These are phyloP conservation scores for Andrena fulva DNA, from an alignment of 2,888 invertebrate species.

Conservation along the genomic window DNA sequence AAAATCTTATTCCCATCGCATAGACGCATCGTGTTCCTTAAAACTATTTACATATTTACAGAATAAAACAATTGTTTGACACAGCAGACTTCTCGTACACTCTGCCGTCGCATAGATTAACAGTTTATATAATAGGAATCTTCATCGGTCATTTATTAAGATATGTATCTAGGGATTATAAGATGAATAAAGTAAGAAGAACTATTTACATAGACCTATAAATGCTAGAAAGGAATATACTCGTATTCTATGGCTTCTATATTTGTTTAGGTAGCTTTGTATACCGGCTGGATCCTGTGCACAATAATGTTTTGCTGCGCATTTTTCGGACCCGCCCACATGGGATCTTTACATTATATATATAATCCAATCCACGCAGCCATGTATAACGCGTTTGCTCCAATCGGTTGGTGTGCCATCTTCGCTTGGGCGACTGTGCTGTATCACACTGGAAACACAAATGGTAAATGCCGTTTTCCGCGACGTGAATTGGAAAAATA, in stretches of 20 bases:
- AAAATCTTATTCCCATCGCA: background rate
- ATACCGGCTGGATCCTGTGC: conserved; percentile 87
- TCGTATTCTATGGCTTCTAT: background rate
- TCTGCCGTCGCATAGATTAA: conserved; percentile 88
- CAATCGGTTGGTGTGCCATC: conserved; percentile 89
- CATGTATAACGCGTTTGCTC: conserved; percentile 89
- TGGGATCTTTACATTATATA: conserved; percentile 88
- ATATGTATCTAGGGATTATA: conserved; percentile 83
- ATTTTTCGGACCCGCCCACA: conserved; percentile 88
- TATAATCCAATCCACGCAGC: conserved; percentile 89
- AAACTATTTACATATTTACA: conserved; percentile 78
- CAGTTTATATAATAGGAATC: conserved; percentile 90
- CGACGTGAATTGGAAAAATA: background rate
- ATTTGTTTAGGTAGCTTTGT: conserved; percentile 84
- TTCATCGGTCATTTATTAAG: conserved; percentile 87
- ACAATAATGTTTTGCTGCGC: conserved; percentile 86
- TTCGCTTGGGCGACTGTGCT: conserved; percentile 90
- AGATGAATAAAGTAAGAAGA: conserved; percentile 85
- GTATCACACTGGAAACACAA: conserved; percentile 87
- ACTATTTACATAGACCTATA: background rate
- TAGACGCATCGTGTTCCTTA: background rate
- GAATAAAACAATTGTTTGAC: conserved; percentile 88
- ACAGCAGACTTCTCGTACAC: conserved; percentile 90
- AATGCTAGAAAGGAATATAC: background rate
- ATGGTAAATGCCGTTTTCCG: conserved; percentile 69